phyloP scores from a whole-genome alignment of 1,140 invertebrate species.

The Pseudomyrmex cubaensis region DNA sequence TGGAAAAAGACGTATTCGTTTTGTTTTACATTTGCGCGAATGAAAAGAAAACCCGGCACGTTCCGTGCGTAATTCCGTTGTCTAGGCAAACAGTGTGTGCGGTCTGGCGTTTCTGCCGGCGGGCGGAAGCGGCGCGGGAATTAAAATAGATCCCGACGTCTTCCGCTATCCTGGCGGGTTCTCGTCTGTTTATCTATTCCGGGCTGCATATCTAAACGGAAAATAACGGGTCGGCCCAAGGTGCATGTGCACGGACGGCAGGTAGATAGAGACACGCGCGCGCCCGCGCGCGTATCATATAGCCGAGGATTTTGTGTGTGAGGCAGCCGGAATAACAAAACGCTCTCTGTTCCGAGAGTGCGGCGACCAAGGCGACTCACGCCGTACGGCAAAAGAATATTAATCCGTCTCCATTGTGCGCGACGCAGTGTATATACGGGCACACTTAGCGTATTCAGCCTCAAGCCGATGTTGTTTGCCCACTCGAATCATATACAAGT shows the following conservation, averaged over 20 bases:
- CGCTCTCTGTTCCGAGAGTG: conserved; percentile 12
- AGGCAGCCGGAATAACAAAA: conserved; percentile 58
- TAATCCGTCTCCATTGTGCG: conserved; percentile 33
- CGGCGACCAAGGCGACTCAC: conserved; percentile 8
- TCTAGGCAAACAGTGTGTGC: conserved; percentile 4
- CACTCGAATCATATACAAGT: conserved; percentile 49
- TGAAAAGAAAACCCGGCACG: neutral
- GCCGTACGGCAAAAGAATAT: conserved; percentile 49
- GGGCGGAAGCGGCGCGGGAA: conserved; percentile 29
- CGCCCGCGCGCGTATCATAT: conserved; percentile 13
- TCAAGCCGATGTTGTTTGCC: conserved; percentile 48
- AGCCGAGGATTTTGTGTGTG: conserved; percentile 57
- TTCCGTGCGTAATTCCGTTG: neutral
- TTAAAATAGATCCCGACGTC: conserved; percentile 29
- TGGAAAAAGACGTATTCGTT: too few relatives aligned
- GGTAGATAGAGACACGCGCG: neutral
- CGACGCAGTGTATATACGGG: neutral
- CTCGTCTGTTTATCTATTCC: conserved; percentile 64
- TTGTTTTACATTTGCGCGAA: too few relatives aligned
- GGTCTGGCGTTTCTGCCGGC: neutral
- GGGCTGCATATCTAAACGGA: conserved; percentile 62
- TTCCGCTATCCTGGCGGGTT: conserved; percentile 21
- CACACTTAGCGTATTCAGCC: conserved; percentile 41
- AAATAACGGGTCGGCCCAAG: conserved; percentile 59
- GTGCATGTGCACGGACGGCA: neutral